Percentiles rank a stretch among this genome's conserved stretches.
Conservation (phyloP, 2,797 vertebrate species). For the Sternarchorhynchus goeldii region DNA sequence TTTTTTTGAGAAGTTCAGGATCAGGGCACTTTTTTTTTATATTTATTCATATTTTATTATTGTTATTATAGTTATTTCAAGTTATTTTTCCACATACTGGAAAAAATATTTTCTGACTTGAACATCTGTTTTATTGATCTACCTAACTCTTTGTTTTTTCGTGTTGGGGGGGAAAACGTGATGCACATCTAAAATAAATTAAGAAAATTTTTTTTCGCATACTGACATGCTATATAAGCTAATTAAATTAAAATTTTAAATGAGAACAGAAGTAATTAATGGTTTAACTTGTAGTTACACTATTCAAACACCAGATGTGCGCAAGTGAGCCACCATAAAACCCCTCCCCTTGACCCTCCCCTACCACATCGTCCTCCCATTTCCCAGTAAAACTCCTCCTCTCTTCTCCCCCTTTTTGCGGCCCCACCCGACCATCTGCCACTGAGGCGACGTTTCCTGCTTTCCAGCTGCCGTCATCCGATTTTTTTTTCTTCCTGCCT, state of each 20-base stretch:
- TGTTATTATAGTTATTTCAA: background rate
- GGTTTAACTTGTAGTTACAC: slow-evolving; percentile 52
- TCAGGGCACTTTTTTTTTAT: background rate
- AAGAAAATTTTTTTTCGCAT: background rate
- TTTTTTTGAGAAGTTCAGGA: too few relatives aligned
- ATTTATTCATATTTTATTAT: background rate
- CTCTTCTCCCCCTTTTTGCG: slow-evolving; percentile 45
- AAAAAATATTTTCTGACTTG: background rate
- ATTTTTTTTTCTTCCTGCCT: slow-evolving; percentile 53
- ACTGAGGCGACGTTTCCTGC: slow-evolving; percentile 60
- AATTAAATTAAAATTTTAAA: background rate
- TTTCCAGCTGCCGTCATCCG: slow-evolving; percentile 55
- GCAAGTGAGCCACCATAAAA: slow-evolving; percentile 61
- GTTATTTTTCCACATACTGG: background rate
- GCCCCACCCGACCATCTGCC: slow-evolving; percentile 64
- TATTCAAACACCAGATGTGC: slow-evolving; percentile 60
- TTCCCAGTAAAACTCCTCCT: slow-evolving; percentile 50
- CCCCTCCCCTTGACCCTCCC: slow-evolving; percentile 46
- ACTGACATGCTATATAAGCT: background rate
- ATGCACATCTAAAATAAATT: background rate
- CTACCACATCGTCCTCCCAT: slow-evolving; percentile 35
- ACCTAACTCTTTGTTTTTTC: background rate
- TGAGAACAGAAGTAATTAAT: background rate
- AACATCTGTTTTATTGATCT: too few relatives aligned
- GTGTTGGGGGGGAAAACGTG: background rate